Evolutionary conservation across 1,140 invertebrate genomes (phyloP).

Genomic region (Lepidurus apus): DNA sequence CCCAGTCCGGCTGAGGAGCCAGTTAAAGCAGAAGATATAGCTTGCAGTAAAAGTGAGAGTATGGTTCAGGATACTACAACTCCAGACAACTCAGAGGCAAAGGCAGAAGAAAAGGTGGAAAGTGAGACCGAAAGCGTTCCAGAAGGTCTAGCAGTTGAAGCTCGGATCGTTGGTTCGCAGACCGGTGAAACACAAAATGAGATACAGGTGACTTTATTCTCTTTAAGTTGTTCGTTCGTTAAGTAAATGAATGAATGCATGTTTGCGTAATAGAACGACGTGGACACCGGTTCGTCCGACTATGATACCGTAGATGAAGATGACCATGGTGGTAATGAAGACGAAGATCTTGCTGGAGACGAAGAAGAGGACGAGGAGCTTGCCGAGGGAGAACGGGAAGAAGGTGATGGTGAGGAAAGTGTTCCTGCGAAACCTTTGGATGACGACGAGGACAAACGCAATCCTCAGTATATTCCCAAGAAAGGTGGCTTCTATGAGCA

Average conservation of each 20-base stretch:
- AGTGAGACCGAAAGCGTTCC: background rate
- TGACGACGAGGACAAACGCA: conserved; percentile 89
- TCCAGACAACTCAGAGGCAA: background rate
- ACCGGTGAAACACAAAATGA: background rate
- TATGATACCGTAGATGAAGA: conserved; percentile 39
- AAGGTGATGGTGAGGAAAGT: conserved; percentile 46
- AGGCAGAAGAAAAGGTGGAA: background rate
- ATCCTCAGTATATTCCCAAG: conserved; percentile 95
- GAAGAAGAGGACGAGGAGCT: conserved; percentile 42
- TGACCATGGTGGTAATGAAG: conserved; percentile 39
- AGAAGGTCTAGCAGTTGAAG: background rate
- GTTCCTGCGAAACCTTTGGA: conserved; percentile 61
- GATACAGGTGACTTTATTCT: background rate
- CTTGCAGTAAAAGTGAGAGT: background rate
- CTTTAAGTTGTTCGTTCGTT: background rate
- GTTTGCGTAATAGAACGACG: background rate
- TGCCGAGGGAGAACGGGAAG: conserved; percentile 44
- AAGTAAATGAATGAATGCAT: background rate
- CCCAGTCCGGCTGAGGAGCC: background rate
- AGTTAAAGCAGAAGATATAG: background rate
- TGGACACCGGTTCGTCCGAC: conserved; percentile 26
- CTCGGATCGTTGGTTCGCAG: background rate
- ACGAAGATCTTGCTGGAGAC: conserved; percentile 41
- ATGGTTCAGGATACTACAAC: background rate
- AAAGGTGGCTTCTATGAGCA: conserved; percentile 94